These are phyloP conservation scores for Ariopsis seemanni DNA, from an alignment of 2,113 vertebrate species.

Conservation along the genomic window DNA sequence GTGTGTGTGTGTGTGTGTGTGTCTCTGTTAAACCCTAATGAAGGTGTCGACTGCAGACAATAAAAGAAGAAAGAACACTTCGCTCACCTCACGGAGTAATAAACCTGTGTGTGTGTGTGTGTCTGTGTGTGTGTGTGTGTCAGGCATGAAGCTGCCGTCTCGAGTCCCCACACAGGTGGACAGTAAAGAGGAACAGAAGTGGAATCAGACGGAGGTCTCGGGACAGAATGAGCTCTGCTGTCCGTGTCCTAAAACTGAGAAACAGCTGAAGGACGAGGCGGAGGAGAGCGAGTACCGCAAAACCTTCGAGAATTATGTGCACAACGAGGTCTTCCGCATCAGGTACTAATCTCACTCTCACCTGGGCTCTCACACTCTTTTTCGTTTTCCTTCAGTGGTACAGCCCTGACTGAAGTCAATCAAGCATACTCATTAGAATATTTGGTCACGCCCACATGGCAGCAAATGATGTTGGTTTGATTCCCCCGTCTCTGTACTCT, in stretches of 20 bases:
- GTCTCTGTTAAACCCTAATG: not conserved
- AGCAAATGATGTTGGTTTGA: not conserved
- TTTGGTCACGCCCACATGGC: not conserved
- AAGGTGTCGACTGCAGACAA: too few relatives aligned
- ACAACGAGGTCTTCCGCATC: constrained; percentile 92
- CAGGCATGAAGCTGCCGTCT: constrained; percentile 89
- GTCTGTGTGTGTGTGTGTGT: constrained; percentile 24
- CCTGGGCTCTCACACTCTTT: not conserved
- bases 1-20: constrained; percentile 60
- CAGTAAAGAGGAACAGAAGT: constrained; percentile 79
- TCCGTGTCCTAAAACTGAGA: constrained; percentile 90
- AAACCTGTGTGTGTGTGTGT: constrained; percentile 21
- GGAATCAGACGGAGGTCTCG: constrained; percentile 82
- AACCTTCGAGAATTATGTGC: constrained; percentile 94
- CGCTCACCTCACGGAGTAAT: not conserved
- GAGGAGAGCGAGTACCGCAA: constrained; percentile 91
- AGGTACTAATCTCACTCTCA: constrained; percentile 70
- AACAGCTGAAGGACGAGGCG: constrained; percentile 88
- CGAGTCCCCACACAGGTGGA: constrained; percentile 85
- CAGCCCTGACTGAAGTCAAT: not conserved
- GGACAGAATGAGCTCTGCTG: constrained; percentile 79
- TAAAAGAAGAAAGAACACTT: not conserved
- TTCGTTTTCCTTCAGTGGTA: not conserved
- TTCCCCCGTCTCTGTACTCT: not conserved
- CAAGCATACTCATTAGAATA: not conserved